Evolutionary conservation across 2,888 invertebrate species (phyloP).

Genomic region (Eupsilia transversa): DNA sequence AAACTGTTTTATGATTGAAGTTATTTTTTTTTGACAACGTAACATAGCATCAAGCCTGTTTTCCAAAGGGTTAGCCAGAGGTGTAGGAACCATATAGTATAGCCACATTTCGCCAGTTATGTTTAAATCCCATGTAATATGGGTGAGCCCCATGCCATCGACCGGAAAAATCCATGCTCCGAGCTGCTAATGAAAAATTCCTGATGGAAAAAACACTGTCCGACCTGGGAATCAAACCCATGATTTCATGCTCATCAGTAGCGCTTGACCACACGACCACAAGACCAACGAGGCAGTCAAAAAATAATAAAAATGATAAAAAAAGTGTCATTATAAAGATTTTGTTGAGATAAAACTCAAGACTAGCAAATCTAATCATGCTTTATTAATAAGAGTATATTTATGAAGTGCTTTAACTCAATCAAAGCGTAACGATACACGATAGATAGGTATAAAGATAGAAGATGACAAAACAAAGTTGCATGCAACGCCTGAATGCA

Average conservation of each 20-base stretch:
- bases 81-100: neutral
- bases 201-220: no score
- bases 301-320: neutral
- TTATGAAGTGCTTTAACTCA: neutral
- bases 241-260: no score
- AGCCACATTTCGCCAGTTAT: neutral
- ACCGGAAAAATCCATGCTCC: neutral
- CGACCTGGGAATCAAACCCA: neutral
- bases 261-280: no score
- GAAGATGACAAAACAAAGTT: conserved; percentile 31
- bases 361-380: neutral
- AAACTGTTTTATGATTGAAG: conserved; percentile 8
- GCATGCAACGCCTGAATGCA: conserved; percentile 50
- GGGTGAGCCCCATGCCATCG: neutral
- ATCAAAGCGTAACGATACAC: neutral
- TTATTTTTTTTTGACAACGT: neutral
- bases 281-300: neutral
- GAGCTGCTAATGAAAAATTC: neutral
- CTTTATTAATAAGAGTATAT: neutral
- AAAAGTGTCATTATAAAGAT: neutral
- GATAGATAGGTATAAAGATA: neutral
- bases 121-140: neutral
- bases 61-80: neutral
- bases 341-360: neutral
- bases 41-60: neutral